A percentile compares a stretch with the other conserved stretches of the same genome.
Evolutionary conservation across 1,140 invertebrate species (phyloP).

Genomic region (Camponotus pennsylvanicus): DNA sequence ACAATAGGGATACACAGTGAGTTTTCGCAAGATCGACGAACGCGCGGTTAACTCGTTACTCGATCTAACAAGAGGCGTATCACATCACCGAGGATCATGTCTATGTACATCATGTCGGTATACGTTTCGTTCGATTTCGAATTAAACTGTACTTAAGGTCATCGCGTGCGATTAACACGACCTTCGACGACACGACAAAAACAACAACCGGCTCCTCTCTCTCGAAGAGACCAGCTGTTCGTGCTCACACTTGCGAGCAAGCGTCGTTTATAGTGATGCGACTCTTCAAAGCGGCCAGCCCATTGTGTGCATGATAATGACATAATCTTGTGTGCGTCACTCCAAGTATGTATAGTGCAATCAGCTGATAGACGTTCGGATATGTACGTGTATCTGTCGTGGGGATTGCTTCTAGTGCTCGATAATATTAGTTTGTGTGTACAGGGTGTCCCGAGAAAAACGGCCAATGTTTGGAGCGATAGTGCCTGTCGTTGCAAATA

Average conservation of each 20-base stretch:
- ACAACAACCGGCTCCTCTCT: slow-evolving; percentile 2
- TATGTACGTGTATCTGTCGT: slow-evolving; percentile 54
- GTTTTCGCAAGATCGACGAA: slow-evolving; percentile 10
- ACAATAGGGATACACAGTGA: background rate
- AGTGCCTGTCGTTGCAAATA: slow-evolving; percentile 8
- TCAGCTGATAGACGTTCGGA: slow-evolving; percentile 39
- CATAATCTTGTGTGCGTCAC: slow-evolving; percentile 44
- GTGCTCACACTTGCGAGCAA: background rate
- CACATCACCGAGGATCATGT: background rate
- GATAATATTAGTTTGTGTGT: background rate
- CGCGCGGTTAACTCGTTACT: slow-evolving; percentile 16
- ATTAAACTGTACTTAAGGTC: background rate
- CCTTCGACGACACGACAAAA: slow-evolving; percentile 14
- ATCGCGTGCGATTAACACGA: slow-evolving; percentile 19
- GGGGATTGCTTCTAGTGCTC: slow-evolving; percentile 57
- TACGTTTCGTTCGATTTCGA: background rate
- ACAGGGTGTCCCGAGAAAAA: slow-evolving; percentile 15
- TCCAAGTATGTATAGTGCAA: slow-evolving; percentile 22
- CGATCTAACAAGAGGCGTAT: background rate
- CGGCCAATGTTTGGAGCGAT: background rate
- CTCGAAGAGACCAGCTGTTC: slow-evolving; percentile 1
- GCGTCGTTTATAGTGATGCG: slow-evolving; percentile 19
- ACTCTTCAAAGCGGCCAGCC: slow-evolving; percentile 24
- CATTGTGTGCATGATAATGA: slow-evolving; percentile 32
- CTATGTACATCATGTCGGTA: background rate